Evolutionary conservation across 2,797 vertebrate species (phyloP).

Genomic region (Rallus crepitans): DNA sequence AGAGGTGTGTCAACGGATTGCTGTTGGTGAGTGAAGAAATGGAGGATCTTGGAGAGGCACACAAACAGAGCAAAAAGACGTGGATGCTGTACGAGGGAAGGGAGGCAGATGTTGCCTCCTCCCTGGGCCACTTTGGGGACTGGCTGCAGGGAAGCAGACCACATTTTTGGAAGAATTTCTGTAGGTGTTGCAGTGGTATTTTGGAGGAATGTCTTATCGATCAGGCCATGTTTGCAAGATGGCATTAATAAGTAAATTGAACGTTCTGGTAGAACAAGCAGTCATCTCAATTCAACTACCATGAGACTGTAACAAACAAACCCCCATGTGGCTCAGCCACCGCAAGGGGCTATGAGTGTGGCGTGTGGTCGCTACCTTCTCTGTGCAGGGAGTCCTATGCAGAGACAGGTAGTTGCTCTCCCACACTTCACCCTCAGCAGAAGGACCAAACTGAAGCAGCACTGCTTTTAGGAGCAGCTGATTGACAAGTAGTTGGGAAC

Average conservation of each 20-base stretch:
- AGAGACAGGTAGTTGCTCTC: not conserved
- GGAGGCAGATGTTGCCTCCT: not conserved
- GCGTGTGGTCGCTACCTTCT: not conserved
- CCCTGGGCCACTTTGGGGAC: rapidly evolving
- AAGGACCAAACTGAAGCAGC: not conserved
- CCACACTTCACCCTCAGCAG: not conserved
- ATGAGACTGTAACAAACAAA: not conserved
- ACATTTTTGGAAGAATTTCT: not conserved
- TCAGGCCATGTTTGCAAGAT: not conserved
- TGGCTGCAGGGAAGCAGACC: not conserved
- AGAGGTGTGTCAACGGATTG: not conserved
- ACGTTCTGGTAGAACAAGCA: not conserved
- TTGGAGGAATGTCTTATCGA: not conserved
- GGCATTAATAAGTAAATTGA: not conserved
- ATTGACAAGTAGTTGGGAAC: not conserved
- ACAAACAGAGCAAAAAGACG: not conserved
- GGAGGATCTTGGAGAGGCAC: not conserved
- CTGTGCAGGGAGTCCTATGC: not conserved
- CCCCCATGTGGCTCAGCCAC: not conserved
- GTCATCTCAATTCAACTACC: not conserved
- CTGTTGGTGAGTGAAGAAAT: not conserved
- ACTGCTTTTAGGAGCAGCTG: not conserved
- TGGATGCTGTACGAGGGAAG: not conserved
- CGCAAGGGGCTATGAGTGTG: not conserved
- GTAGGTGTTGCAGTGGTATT: not conserved